Conservation (phyloP, 2,797 vertebrate species). For the Pangasius krempfi region DNA sequence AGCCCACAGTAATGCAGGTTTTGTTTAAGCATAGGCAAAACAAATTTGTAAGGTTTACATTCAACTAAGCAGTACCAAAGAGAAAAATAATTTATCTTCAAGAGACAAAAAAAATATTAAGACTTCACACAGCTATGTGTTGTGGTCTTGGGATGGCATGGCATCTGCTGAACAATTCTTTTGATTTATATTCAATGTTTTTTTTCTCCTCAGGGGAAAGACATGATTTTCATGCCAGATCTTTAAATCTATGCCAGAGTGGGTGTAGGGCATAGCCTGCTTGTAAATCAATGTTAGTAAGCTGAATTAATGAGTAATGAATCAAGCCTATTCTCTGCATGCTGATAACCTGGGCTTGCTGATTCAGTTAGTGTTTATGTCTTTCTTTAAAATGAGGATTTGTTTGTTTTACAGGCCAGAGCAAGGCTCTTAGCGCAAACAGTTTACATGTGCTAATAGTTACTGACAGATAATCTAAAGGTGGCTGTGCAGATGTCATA, state of each 20-base stretch:
- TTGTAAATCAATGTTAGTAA: constrained; percentile 62
- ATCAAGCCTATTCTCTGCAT: constrained; percentile 50
- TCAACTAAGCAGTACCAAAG: constrained; percentile 6
- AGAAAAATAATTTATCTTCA: background rate
- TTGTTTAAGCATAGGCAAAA: constrained; percentile 7
- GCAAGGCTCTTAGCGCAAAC: background rate
- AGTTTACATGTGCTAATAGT: constrained; percentile 33
- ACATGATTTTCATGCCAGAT: constrained; percentile 59
- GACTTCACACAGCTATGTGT: constrained; percentile 32
- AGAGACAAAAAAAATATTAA: background rate
- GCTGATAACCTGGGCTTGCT: constrained; percentile 53
- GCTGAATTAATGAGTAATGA: constrained; percentile 63
- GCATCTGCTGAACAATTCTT: constrained; percentile 41
- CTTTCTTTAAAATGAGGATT: constrained; percentile 51
- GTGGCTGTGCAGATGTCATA: constrained; percentile 38
- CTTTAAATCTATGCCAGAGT: constrained; percentile 61
- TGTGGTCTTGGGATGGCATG: constrained; percentile 53
- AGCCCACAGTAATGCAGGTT: background rate
- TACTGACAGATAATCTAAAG: constrained; percentile 22
- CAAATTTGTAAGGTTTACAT: background rate
- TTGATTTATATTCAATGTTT: constrained; percentile 48
- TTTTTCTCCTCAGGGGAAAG: constrained; percentile 35
- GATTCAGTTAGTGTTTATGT: constrained; percentile 39
- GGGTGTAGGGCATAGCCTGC: constrained; percentile 49
- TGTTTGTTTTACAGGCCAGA: constrained; percentile 47